These are phyloP conservation scores for Leucophora obtusa DNA, from an alignment of 2,888 invertebrate species.

Conservation along the genomic window DNA sequence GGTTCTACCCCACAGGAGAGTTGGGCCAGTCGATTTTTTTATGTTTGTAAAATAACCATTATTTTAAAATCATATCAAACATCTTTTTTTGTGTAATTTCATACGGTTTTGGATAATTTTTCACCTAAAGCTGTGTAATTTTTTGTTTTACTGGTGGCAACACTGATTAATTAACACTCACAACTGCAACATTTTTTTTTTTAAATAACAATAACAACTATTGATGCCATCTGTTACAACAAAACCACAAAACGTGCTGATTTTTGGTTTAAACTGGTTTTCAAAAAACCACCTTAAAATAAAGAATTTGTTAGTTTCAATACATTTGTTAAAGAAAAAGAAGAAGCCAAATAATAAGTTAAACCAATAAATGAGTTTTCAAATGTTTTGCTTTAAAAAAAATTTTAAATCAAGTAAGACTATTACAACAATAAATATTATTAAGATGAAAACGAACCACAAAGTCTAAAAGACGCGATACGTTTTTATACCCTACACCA, in stretches of 20 bases:
- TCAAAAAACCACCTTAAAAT: background rate
- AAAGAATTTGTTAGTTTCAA: background rate
- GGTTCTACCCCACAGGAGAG: too few species aligned
- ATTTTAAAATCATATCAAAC: too few species aligned
- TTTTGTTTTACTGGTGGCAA: too few species aligned
- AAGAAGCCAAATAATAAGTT: background rate
- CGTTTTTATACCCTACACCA: too few species aligned
- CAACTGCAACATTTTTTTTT: background rate
- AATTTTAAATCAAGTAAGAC: background rate
- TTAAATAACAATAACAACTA: background rate
- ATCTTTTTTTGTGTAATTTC: too few species aligned
- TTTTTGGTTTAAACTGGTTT: conserved; percentile 16
- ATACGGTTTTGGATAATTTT: too few species aligned
- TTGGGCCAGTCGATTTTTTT: too few species aligned
- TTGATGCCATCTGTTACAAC: background rate
- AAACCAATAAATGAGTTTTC: background rate
- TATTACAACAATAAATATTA: background rate
- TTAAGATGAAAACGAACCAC: too few species aligned
- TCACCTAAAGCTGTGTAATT: too few species aligned
- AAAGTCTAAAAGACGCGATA: too few species aligned
- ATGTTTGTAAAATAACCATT: too few species aligned
- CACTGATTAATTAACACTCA: too few species aligned
- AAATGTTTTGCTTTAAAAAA: background rate
- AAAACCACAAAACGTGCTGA: conserved; percentile 6
- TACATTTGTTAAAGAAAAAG: background rate